Evolutionary conservation across 2,797 vertebrate species (phyloP).

Genomic region (Crenuchus spilurus): DNA sequence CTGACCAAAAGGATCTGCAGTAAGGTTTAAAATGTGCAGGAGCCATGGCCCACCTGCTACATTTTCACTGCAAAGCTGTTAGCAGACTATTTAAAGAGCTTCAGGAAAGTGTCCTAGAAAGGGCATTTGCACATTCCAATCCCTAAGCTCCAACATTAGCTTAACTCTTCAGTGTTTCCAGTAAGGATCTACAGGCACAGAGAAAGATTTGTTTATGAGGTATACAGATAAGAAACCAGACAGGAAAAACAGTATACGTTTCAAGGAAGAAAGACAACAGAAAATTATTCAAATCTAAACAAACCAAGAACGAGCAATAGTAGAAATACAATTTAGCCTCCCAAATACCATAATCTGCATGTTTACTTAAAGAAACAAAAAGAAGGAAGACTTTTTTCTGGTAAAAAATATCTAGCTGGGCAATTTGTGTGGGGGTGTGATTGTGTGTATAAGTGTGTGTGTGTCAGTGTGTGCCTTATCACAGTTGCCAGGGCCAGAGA

Average conservation of each 20-base stretch:
- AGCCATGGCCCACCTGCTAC: constrained; percentile 46
- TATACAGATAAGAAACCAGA: constrained; percentile 9
- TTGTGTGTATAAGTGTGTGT: constrained; percentile 7
- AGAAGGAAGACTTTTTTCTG: background rate
- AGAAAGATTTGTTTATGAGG: background rate
- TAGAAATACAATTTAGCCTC: too few species aligned
- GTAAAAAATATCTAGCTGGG: background rate
- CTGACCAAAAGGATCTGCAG: background rate
- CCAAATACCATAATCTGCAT: too few species aligned
- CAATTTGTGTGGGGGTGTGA: constrained; percentile 17
- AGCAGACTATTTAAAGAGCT: constrained; percentile 68
- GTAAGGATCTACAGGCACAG: background rate
- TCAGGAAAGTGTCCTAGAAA: constrained; percentile 65
- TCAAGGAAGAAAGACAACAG: background rate
- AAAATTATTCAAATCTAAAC: background rate
- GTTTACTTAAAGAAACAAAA: too few species aligned
- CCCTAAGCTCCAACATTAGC: constrained; percentile 44
- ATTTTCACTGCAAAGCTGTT: constrained; percentile 46
- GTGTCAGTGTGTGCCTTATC: constrained; percentile 4
- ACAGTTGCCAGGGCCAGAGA: constrained; percentile 32
- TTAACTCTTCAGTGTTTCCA: constrained; percentile 13
- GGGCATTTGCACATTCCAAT: constrained; percentile 64
- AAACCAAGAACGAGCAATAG: too few species aligned
- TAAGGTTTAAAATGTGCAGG: background rate
- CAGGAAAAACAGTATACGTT: background rate